These are phyloP conservation scores for Monochamus alternatus DNA, from an alignment of 2,888 invertebrate genomes.

Conservation along the genomic window DNA sequence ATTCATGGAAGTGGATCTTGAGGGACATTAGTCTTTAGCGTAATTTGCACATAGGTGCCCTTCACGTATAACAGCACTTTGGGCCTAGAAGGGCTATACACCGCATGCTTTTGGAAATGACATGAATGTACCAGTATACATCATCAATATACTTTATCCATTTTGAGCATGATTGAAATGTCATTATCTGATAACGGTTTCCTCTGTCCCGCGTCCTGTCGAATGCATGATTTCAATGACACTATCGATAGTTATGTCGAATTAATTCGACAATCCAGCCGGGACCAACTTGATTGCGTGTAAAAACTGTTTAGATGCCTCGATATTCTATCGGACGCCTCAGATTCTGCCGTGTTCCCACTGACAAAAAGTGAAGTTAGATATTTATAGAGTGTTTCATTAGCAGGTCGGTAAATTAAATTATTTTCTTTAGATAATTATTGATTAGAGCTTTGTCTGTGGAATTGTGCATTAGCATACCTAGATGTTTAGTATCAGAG, in stretches of 20 bases:
- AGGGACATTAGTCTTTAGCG: slow-evolving; percentile 7
- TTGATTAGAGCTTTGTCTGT: too few relatives aligned
- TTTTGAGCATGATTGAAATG: slow-evolving; percentile 22
- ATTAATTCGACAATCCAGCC: slow-evolving; percentile 6
- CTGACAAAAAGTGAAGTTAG: too few relatives aligned
- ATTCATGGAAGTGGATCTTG: slow-evolving; percentile 4
- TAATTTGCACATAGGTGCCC: not conserved
- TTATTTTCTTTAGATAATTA: too few relatives aligned
- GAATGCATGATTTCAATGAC: slow-evolving; percentile 11
- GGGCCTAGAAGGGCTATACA: not conserved
- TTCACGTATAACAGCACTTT: not conserved
- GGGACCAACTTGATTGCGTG: not conserved
- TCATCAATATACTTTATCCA: slow-evolving; percentile 27
- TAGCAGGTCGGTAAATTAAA: too few relatives aligned
- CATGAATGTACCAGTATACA: slow-evolving; percentile 20
- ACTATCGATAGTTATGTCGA: slow-evolving; percentile 18
- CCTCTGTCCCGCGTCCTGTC: slow-evolving; percentile 16
- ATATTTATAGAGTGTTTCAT: too few relatives aligned
- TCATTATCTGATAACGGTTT: slow-evolving; percentile 24
- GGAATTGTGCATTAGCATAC: too few relatives aligned
- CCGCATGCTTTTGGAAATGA: slow-evolving; percentile 16
- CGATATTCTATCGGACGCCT: too few relatives aligned
- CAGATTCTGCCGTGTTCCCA: too few relatives aligned
- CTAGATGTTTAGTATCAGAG: too few relatives aligned
- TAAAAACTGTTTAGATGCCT: too few relatives aligned